These are phyloP conservation scores for Euzophera pinguis DNA, from an alignment of 2,888 invertebrate genomes.

Conservation along the genomic window DNA sequence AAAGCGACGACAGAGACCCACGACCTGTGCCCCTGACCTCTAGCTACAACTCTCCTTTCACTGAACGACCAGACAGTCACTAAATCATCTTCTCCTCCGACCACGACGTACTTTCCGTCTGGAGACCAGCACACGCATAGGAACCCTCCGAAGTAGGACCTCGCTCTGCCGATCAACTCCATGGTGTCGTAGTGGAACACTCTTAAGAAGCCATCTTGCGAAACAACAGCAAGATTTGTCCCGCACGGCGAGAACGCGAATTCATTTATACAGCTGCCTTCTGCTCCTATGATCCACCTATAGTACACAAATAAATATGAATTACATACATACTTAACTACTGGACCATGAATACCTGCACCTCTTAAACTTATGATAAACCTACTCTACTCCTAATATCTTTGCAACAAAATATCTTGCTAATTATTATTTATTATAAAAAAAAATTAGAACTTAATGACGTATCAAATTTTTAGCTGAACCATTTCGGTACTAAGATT, in stretches of 20 bases:
- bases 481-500: too few relatives aligned
- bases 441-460: too few relatives aligned
- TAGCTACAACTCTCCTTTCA: constrained; percentile 95
- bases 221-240: constrained; percentile 94
- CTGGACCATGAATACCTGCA: too few relatives aligned
- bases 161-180: constrained; percentile 95
- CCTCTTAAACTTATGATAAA: too few relatives aligned
- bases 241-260: constrained; percentile 98
- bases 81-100: constrained; percentile 99
- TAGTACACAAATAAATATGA: background rate
- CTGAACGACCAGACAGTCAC: constrained; percentile 98
- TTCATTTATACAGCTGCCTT: constrained; percentile 94
- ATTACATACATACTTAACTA: too few relatives aligned
- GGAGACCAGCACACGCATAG: constrained; percentile 99
- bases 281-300: constrained; percentile 89
- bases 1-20: constrained; percentile 99
- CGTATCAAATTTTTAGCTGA: too few relatives aligned
- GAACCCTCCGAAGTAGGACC: constrained; percentile 99
- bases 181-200: constrained; percentile 98
- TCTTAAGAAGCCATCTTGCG: constrained; percentile 96
- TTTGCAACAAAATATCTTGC: too few relatives aligned
- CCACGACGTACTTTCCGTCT: constrained; percentile 95
- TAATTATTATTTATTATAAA: too few relatives aligned
- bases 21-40: constrained; percentile 98
- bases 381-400: too few relatives aligned